Base-by-base conservation (phyloP, 2,113 vertebrate species). In the Hyperoodon ampullatus region DNA sequence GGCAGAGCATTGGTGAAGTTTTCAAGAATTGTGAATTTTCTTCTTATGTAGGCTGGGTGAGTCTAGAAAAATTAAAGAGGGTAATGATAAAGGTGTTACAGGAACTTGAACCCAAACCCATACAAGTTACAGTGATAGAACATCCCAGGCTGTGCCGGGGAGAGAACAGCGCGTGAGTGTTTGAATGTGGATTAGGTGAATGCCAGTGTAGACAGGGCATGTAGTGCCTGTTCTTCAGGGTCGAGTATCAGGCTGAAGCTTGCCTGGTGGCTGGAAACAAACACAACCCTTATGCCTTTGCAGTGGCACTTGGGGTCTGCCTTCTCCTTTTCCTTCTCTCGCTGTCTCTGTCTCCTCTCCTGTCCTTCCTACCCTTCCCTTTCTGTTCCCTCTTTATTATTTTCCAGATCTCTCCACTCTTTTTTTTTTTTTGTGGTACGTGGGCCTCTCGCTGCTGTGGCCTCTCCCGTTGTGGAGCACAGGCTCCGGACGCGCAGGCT, bases 21-120 rank as follows among this genome's bases (percentile, higher is more conserved):
- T 42, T 88, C 60, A 86, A 28, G 19, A 78, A 82, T 33, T 50
- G 9, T 55, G 50, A 42, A 33, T 87, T 92, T 93, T 90, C 70
- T 86, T 77, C 35, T 19, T 63, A 23, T 39, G 44, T 26, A 78
- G 12, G 30, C 53, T 58, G 9, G 23, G 44, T 74, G 47, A 89
- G 58, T 95, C 84, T 90, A 65, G 71, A 55, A 90, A 84, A 94
- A n/a, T 75, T 70, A 63, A 85, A 92, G 42, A 78, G 30, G 23
- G 26, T 35, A 30, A 82, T 42, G 39, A 86, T 82, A 80, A 63
- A 72, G 50, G 23, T 71, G 50, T 23, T 60, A 26, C 10, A 86
- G 63, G 63, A 83, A 61, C 58, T 47, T 85, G 84, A 95, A 74
- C 53, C 14, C 42, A 63, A 90, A 70, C n/a, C 19, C 68, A 28